Evolutionary conservation across 2,888 invertebrate genomes (phyloP), one percentile per base, ranked within the genome.

Genomic region (Pseudococcus longispinus): DNA sequence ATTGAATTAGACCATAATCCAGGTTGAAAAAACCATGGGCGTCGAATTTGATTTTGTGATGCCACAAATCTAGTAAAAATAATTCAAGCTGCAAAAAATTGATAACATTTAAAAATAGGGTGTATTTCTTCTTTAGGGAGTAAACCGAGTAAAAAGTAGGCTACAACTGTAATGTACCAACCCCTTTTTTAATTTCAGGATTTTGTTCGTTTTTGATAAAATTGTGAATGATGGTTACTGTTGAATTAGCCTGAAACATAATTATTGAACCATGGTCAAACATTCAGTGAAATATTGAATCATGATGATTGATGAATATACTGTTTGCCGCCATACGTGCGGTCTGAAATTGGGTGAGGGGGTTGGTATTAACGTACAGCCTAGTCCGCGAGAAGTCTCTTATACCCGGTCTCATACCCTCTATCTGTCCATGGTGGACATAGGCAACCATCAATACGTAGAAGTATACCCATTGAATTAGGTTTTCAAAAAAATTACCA

Each of bases 1-100:
- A 88, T 18, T 88, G 88, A 29, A 88, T 87, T n/a, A 88, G 83
- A 26, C 87, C 51, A 26, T 88, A 88, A 74, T 88, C 88, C 83
- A 88, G 65, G 84, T 88, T 88, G 18, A 88, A 87, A 26, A 88
- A 88, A 46, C 85, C 88, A 46, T 87, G 26, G 20, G 88, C 88
- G 13, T 88, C 87, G 23, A 88, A 88, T 46, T 86, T 83, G 13
- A 88, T 60, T 65, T 84, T 85, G 51, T 88, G 87, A 26, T 88
- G 88, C 88, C 88, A 88, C 18, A 83, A 87, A 65, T 88, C 88
- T 0, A 88, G 55, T 23, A 88, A 60, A 11, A 88, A 87, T 13
- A 88, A 18, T 60, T 88, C 87, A 18, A 88, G 37, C 88, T 88
- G 65, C 0, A 82, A 88, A 65, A 83, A 46, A 46, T 1, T 42